These are phyloP conservation scores for Xenus cinereus DNA, from an alignment of 2,113 vertebrate species.

Conservation along the genomic window DNA sequence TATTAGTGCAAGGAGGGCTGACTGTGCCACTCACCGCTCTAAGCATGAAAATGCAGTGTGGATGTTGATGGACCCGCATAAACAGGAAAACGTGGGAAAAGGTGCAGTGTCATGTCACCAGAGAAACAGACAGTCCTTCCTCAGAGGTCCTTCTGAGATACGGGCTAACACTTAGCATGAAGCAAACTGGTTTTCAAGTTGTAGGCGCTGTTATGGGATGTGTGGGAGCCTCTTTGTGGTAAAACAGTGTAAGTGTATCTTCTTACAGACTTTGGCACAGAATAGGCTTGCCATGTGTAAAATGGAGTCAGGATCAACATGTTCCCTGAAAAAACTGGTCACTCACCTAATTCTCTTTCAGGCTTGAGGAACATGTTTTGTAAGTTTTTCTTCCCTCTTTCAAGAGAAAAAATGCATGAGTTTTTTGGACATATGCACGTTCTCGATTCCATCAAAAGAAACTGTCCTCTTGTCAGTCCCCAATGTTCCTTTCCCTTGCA, in stretches of 20 bases:
- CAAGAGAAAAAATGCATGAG: neutral
- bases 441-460: neutral
- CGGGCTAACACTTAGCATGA: rapidly evolving
- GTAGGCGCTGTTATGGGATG: neutral
- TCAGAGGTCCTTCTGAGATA: neutral
- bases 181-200: neutral
- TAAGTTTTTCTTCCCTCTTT: neutral
- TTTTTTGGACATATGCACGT: neutral
- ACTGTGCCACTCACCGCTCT: neutral
- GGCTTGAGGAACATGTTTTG: neutral
- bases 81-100: neutral
- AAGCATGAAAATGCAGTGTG: neutral
- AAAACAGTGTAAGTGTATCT: neutral
- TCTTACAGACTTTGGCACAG: neutral
- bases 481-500: neutral
- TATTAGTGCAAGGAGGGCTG: neutral
- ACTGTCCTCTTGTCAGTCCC: neutral
- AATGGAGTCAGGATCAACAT: neutral
- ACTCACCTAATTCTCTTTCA: neutral
- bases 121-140: neutral
- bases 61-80: neutral
- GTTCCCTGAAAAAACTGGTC: neutral
- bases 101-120: neutral
- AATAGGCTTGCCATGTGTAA: neutral
- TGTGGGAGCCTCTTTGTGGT: neutral